Evolutionary conservation across 2,888 invertebrate genomes (phyloP), one percentile per base, ranked within the genome.

Genomic region (Oligia fasciuncula): DNA sequence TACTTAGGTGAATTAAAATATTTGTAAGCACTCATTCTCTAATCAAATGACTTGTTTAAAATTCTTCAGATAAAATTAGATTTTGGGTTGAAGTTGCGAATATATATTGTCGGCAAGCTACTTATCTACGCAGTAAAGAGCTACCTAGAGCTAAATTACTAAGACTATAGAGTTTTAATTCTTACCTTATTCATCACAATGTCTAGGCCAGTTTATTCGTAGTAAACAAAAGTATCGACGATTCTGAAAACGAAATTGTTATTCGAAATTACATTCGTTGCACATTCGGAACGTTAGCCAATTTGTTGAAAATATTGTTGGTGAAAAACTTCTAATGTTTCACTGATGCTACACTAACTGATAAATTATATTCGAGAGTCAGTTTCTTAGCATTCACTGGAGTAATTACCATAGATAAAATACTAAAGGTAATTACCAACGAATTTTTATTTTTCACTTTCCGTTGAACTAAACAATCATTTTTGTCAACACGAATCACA

Each of bases 131-230:
- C 8, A 80, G 13, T 49, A 17, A 17, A 9, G 14, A 77, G 40
- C 19, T 29, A 40, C 4, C 0, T 17, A 17, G 4, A 49, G 6
- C 11, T 13, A 14, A 57, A 65, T 49, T 13, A 23, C 4, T 29
- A 29, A 4, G n/a, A 23, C 4, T 60, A 0, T 19, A 17, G 0
- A 60, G 29, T 49, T n/a, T 23, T 29, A 13, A 19, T 63, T 60
- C 43, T 79, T 77, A 85, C 85, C 85, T 85, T 85, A 76, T 85
- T 85, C 85, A 85, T 85, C 75, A 87, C 87, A 87, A 74, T 65
- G 23, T 54, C 2, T 35, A 54, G 3, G 19, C 57, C 77, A 85
- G 40, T 74, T 51, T 80, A 71, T 14, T 67, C 8, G 73, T 46
- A 54, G 66, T 35, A 60, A 43, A 67, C 67, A 66, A 71, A 11